These are phyloP conservation scores for Microcebus ravelobensis DNA, from an alignment of 2,113 vertebrate species.

Conservation along the genomic window DNA sequence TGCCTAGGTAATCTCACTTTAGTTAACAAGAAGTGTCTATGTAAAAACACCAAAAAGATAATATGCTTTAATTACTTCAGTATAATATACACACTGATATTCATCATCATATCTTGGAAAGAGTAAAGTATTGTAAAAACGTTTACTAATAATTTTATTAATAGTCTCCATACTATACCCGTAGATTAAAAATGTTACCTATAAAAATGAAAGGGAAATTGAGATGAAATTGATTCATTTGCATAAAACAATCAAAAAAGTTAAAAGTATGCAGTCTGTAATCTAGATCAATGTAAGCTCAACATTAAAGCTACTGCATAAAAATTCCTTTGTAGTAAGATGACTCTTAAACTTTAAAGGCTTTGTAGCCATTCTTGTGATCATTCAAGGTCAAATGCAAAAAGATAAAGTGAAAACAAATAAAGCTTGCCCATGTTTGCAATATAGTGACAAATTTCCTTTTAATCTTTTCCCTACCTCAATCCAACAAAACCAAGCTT, in stretches of 20 bases:
- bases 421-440: not conserved
- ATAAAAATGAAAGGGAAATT: conserved; percentile 45
- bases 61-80: not conserved
- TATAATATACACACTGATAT: not conserved
- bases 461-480: not conserved
- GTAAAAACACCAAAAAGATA: conserved; percentile 37
- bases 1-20: not conserved
- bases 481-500: not conserved
- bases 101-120: not conserved
- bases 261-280: conserved; percentile 41
- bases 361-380: conserved; percentile 47
- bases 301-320: conserved; percentile 64
- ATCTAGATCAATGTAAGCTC: conserved; percentile 56
- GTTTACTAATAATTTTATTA: not conserved
- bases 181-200: conserved; percentile 20
- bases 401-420: not conserved
- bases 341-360: conserved; percentile 43
- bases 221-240: conserved; percentile 47
- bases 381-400: conserved; percentile 57
- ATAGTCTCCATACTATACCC: not conserved
- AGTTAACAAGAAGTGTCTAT: not conserved
- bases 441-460: conserved; percentile 10
- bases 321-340: conserved; percentile 66
- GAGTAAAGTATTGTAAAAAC: not conserved
- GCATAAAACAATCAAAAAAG: conserved; percentile 56